A percentile compares a stretch with the other conserved stretches of the same genome.
These are phyloP conservation scores for Panurus biarmicus DNA, from an alignment of 2,113 vertebrate species.

Conservation along the genomic window DNA sequence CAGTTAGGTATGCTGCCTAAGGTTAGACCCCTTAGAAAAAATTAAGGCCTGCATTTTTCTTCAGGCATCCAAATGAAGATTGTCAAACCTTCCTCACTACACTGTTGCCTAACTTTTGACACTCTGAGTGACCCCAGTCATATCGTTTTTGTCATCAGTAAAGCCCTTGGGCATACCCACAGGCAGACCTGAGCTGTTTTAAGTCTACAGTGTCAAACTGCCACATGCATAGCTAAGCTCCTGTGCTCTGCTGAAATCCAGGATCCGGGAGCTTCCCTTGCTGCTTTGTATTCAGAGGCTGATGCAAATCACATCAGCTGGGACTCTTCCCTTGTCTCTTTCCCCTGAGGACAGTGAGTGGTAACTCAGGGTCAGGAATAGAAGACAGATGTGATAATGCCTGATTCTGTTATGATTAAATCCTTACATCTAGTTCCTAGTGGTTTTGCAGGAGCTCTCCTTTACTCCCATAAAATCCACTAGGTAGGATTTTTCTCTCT, in stretches of 20 bases:
- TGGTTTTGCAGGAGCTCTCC: not conserved
- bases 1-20: not conserved
- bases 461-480: not conserved
- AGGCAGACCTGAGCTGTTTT: not conserved
- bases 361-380: not conserved
- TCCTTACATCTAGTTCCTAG: not conserved
- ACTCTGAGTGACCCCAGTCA: not conserved
- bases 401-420: not conserved
- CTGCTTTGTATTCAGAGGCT: not conserved
- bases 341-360: not conserved
- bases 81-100: not conserved
- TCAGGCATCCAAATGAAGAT: not conserved
- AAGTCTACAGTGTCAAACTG: not conserved
- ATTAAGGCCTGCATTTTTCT: not conserved
- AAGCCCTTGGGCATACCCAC: not conserved
- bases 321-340: not conserved
- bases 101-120: not conserved
- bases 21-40: not conserved
- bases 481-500: not conserved
- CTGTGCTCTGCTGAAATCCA: not conserved
- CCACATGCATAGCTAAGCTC: not conserved
- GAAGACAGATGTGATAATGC: not conserved
- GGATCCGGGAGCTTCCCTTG: not conserved
- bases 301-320: not conserved
- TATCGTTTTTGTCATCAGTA: not conserved